Percentiles rank a stretch among this genome's conserved stretches.
phyloP scores from a whole-genome alignment of 2,113 vertebrate species.

The Probosciger aterrimus region DNA sequence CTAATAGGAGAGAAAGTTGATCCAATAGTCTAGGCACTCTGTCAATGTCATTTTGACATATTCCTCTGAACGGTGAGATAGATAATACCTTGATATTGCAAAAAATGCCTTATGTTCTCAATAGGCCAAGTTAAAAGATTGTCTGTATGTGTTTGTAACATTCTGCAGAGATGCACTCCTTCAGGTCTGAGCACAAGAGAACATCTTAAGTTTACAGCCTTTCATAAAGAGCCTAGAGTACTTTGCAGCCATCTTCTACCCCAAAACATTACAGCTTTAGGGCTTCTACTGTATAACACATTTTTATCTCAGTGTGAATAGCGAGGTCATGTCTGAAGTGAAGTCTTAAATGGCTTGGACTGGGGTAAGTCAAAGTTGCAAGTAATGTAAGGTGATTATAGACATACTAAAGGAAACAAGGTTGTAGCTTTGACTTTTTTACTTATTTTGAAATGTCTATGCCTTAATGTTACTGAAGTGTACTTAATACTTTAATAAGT shows the following conservation, averaged over 20 bases:
- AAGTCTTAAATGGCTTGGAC: neutral
- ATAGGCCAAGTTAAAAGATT: neutral
- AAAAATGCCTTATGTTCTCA: neutral
- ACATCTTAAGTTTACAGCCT: neutral
- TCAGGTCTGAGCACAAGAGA: neutral
- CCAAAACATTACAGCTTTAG: neutral
- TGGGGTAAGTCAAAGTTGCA: neutral
- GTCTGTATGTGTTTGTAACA: neutral
- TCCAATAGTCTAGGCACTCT: neutral
- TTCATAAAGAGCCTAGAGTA: neutral
- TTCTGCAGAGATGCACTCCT: conserved; percentile 3
- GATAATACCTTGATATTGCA: neutral
- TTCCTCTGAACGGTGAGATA: neutral
- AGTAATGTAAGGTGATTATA: neutral
- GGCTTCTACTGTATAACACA: neutral
- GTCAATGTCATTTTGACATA: neutral
- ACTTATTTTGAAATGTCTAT: neutral
- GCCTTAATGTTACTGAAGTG: neutral
- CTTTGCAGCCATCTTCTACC: neutral
- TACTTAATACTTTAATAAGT: neutral
- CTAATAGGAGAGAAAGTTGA: neutral
- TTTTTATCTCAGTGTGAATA: neutral
- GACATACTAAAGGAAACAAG: neutral
- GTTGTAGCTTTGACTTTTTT: neutral
- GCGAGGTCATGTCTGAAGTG: neutral